Evolutionary conservation across 1,140 invertebrate species (phyloP), one percentile per base, ranked within the genome.

Genomic region (Euschistus heros): DNA sequence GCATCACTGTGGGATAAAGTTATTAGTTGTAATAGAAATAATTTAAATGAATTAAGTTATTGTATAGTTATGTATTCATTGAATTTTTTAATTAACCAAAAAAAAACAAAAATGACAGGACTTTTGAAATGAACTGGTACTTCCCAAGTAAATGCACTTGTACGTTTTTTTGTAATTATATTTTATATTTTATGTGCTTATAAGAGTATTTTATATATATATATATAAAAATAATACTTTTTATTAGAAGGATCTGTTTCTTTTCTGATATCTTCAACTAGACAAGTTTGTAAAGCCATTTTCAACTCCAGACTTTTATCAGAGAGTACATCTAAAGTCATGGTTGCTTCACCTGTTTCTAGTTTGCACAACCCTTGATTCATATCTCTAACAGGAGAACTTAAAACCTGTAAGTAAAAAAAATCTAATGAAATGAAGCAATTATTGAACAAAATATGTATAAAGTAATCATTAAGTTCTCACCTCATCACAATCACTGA

Each of bases 261-360:
- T 22, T 84, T 83, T 66, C 88, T 76, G 17, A 86, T 86, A 71
- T 92, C 89, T 74, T 88, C 82, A 17, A 91, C 73, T 3, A 82
- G 74, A 61, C 87, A 77, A 17, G 81, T 83, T 73, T 87, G 84
- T 22, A 91, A 74, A 50, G 86, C 84, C n/a, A 86, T 76, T 73
- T 86, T 86, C 46, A 87, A 75, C 71, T 87, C 85, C 26, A 86
- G 73, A 69, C 86, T 87, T 37, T 78, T 79, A 71, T 91, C 87
- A 47, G 82, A 86, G 69, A 82, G 86, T 64, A 83, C 80, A 44
- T 86, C 82, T 44, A 85, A 74, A 7, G 79, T 79, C 2, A 83
- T 71, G 26, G 79, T 80, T 0, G 84, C 78, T 75, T 90, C 88
- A n/a, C 84, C 84, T 10, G 89, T 79, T 33, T 84, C 83, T 30